Conservation (phyloP, 1,140 invertebrate genomes). For the Drosophila sucinea region DNA sequence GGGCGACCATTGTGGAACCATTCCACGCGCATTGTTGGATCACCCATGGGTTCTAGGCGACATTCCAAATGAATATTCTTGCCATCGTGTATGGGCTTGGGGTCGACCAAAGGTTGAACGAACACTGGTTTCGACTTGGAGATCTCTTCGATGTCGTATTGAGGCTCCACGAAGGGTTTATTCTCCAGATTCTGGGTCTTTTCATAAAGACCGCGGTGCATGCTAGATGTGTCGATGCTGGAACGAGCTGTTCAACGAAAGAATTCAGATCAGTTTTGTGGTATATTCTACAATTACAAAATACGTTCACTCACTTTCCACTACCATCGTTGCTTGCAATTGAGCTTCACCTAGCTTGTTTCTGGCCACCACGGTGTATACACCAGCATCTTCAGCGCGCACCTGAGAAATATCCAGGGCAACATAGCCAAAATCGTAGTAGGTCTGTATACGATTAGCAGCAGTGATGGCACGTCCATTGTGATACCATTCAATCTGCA, state of each 20-base stretch:
- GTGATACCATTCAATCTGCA: conserved; percentile 96
- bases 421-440: conserved; percentile 98
- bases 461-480: conserved; percentile 93
- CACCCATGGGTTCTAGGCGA: conserved; percentile 95
- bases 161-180: conserved; percentile 92
- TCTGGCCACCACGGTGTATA: conserved; percentile 94
- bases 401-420: conserved; percentile 96
- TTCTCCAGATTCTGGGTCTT: conserved; percentile 95
- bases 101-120: conserved; percentile 91
- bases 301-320: conserved; percentile 90
- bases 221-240: conserved; percentile 93
- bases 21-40: conserved; percentile 97
- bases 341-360: conserved; percentile 94
- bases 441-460: conserved; percentile 94
- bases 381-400: conserved; percentile 92
- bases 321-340: conserved; percentile 90
- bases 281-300: neutral
- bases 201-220: conserved; percentile 92
- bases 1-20: conserved; percentile 97
- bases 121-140: conserved; percentile 97
- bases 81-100: conserved; percentile 93
- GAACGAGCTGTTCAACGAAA: conserved; percentile 88
- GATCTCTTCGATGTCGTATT: conserved; percentile 95
- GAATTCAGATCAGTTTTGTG: neutral
- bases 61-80: conserved; percentile 96